Evolutionary conservation across 2,797 vertebrate genomes (phyloP).

Genomic region (Parotocinclus haroldoi): DNA sequence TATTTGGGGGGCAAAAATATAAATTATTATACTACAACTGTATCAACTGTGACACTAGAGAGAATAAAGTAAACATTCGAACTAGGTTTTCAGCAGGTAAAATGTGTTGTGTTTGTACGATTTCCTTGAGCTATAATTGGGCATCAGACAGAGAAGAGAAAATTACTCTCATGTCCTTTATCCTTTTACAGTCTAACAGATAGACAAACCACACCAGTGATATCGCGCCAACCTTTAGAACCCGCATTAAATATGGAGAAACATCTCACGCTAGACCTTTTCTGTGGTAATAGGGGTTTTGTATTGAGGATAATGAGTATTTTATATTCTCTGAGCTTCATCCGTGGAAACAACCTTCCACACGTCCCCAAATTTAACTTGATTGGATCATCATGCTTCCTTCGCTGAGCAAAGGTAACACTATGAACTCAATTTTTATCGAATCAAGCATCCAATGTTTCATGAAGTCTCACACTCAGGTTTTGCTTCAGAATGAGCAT

Average conservation of each 20-base stretch:
- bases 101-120: conserved; percentile 16
- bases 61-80: conserved; percentile 9
- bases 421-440: conserved; percentile 31
- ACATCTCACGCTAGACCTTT: conserved; percentile 34
- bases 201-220: conserved; percentile 37
- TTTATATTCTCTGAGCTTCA: conserved; percentile 35
- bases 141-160: conserved; percentile 19
- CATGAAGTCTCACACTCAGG: background rate
- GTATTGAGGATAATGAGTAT: conserved; percentile 25
- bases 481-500: too few relatives aligned
- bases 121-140: conserved; percentile 37
- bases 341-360: conserved; percentile 25
- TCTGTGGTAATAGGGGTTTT: conserved; percentile 25
- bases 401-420: conserved; percentile 33
- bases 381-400: conserved; percentile 25
- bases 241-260: conserved; percentile 37
- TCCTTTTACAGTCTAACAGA: conserved; percentile 46
- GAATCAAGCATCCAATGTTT: conserved; percentile 12
- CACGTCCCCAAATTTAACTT: conserved; percentile 18
- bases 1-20: conserved; percentile 41
- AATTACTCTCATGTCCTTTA: conserved; percentile 18
- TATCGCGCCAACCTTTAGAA: conserved; percentile 33
- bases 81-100: conserved; percentile 14
- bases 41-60: conserved; percentile 30
- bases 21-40: conserved; percentile 30